These are phyloP conservation scores for Tetragonisca angustula DNA, from an alignment of 2,888 invertebrate species.

Conservation along the genomic window DNA sequence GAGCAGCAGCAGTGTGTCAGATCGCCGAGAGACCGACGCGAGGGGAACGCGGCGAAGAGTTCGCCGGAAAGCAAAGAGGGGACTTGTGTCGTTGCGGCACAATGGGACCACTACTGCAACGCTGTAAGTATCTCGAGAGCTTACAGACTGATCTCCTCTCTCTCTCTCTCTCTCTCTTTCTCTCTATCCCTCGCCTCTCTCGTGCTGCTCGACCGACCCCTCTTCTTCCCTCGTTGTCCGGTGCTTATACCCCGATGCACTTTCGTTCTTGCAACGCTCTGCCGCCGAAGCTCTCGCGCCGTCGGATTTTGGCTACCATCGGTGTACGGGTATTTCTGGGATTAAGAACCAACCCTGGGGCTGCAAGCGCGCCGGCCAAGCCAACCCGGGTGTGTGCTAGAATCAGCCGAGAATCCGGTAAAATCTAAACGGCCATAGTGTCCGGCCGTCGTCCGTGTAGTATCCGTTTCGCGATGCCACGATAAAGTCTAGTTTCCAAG, in stretches of 20 bases:
- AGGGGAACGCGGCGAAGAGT: slow-evolving; percentile 55
- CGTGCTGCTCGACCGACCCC: not conserved
- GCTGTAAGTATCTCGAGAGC: slow-evolving; percentile 76
- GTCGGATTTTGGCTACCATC: slow-evolving; percentile 50
- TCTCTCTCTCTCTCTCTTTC: slow-evolving; percentile 19
- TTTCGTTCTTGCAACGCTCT: slow-evolving; percentile 55
- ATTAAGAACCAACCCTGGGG: slow-evolving; percentile 65
- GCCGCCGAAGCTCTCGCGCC: slow-evolving; percentile 54
- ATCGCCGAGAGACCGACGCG: slow-evolving; percentile 44
- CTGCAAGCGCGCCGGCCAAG: slow-evolving; percentile 25
- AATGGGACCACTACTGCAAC: slow-evolving; percentile 77
- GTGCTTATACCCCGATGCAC: slow-evolving; percentile 29
- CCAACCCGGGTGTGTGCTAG: not conserved
- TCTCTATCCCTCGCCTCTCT: slow-evolving; percentile 5
- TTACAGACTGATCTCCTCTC: slow-evolving; percentile 64
- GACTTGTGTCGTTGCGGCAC: slow-evolving; percentile 74
- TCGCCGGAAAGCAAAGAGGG: slow-evolving; percentile 69
- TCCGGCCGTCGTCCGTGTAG: not conserved
- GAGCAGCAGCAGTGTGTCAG: slow-evolving; percentile 55
- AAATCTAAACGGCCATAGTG: slow-evolving; percentile 25
- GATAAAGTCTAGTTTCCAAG: not conserved
- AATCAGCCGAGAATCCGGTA: slow-evolving; percentile 32
- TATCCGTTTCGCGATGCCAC: not conserved
- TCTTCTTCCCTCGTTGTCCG: slow-evolving; percentile 6
- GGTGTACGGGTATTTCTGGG: slow-evolving; percentile 65